phyloP scores from a whole-genome alignment of 1,140 invertebrate genomes.

The Pachyrhynchus sulphureomaculatus region DNA sequence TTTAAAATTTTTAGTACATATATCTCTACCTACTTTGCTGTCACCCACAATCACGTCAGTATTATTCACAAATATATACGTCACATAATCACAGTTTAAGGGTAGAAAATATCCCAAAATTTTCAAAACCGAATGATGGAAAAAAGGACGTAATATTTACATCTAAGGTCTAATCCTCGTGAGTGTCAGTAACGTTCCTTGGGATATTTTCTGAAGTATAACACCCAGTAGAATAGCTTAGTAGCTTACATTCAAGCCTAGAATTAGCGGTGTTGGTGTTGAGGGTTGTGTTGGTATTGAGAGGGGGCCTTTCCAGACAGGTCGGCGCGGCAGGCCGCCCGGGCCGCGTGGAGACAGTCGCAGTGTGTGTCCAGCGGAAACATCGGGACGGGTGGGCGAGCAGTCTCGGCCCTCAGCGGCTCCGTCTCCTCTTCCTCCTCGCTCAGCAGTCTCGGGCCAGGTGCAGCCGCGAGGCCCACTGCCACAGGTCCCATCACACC shows the following conservation, averaged over 20 bases:
- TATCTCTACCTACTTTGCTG: too few relatives aligned
- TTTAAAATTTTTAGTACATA: too few relatives aligned
- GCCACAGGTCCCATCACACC: slow-evolving; percentile 68
- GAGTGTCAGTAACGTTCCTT: too few relatives aligned
- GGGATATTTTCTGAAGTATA: background rate
- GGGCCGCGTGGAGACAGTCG: slow-evolving; percentile 76
- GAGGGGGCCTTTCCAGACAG: slow-evolving; percentile 69
- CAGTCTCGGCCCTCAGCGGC: slow-evolving; percentile 65
- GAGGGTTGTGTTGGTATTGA: slow-evolving; percentile 52
- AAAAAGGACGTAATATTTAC: too few relatives aligned
- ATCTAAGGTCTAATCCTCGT: too few relatives aligned
- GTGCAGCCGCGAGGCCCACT: slow-evolving; percentile 53
- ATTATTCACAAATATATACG: too few relatives aligned
- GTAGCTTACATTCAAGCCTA: background rate
- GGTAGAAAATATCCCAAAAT: too few relatives aligned
- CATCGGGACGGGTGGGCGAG: slow-evolving; percentile 54
- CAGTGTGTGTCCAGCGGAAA: slow-evolving; percentile 70
- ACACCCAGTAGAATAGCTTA: slow-evolving; percentile 3
- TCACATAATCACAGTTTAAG: too few relatives aligned
- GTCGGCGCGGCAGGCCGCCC: slow-evolving; percentile 72
- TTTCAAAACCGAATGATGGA: too few relatives aligned
- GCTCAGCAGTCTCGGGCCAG: slow-evolving; percentile 63
- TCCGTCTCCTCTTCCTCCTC: slow-evolving; percentile 68
- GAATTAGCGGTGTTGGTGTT: slow-evolving; percentile 40
- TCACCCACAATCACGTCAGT: too few relatives aligned